Evolutionary conservation across 1,140 invertebrate genomes (phyloP).

Genomic region (Drosophila persimilis): DNA sequence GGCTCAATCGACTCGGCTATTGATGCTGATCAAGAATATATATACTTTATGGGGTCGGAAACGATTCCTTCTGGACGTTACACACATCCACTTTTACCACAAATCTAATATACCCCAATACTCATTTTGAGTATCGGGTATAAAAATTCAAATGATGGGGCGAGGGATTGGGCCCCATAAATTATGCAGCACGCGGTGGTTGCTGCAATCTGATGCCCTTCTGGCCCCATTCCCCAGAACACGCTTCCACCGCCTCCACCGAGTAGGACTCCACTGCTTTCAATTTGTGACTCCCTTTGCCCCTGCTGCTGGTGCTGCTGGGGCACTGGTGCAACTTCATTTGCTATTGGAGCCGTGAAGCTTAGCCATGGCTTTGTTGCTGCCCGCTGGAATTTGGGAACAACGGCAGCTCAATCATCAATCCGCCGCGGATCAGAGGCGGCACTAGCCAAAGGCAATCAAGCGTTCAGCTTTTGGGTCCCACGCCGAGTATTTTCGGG

Average conservation of each 20-base stretch:
- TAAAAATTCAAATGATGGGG: not conserved
- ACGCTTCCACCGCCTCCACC: not conserved
- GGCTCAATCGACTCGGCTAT: no score
- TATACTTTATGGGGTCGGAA: no score
- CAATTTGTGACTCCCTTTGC: conserved; percentile 50
- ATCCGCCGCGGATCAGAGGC: conserved; percentile 21
- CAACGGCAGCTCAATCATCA: conserved; percentile 57
- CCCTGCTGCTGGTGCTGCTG: conserved; percentile 33
- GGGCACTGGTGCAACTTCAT: conserved; percentile 1
- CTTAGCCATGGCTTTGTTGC: conserved; percentile 18
- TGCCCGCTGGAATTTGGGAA: conserved; percentile 35
- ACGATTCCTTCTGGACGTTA: no score
- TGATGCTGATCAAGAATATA: no score
- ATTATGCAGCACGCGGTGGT: conserved; percentile 75
- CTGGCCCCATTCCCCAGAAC: conserved; percentile 1
- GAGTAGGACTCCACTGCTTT: conserved; percentile 45
- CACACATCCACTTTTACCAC: no score
- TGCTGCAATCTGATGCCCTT: conserved; percentile 75
- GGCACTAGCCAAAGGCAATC: conserved; percentile 23
- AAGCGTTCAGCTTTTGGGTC: not conserved
- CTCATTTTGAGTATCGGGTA: no score
- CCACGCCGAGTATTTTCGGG: no score
- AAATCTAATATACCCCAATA: no score
- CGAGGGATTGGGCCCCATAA: conserved; percentile 59
- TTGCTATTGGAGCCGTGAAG: conserved; percentile 1